Percentiles rank a stretch among this genome's conserved stretches.
Conservation (phyloP, 2,888 invertebrate species). For the Pedicia rivosa region DNA sequence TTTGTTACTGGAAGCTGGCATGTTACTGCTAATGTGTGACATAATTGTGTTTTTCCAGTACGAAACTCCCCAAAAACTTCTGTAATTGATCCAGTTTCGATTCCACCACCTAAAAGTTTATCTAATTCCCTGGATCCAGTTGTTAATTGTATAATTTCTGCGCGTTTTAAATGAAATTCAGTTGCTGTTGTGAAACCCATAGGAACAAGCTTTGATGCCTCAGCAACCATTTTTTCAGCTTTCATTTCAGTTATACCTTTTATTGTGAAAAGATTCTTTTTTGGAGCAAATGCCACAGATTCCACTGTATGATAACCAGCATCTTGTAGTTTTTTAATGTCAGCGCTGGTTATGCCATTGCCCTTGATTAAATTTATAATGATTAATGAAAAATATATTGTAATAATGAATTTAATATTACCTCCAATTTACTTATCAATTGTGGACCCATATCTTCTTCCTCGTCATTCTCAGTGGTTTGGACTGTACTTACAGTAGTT, state of each 20-base stretch:
- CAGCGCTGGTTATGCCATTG: slow-evolving; percentile 76
- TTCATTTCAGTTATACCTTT: slow-evolving; percentile 97
- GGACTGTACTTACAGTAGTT: not conserved
- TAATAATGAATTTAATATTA: not conserved
- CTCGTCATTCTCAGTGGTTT: not conserved
- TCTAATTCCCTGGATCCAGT: slow-evolving; percentile 93
- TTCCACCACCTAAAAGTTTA: slow-evolving; percentile 82
- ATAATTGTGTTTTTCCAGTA: slow-evolving; percentile 93
- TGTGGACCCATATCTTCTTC: not conserved
- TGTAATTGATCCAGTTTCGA: slow-evolving; percentile 97
- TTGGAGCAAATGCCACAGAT: slow-evolving; percentile 86
- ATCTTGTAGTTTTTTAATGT: slow-evolving; percentile 86
- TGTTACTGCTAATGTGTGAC: slow-evolving; percentile 93
- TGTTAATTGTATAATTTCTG: slow-evolving; percentile 87
- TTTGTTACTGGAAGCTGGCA: slow-evolving; percentile 95
- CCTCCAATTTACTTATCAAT: slow-evolving; percentile 1
- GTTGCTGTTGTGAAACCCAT: slow-evolving; percentile 99
- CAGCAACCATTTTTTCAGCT: slow-evolving; percentile 82
- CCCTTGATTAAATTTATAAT: slow-evolving; percentile 39
- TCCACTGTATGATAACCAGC: slow-evolving; percentile 92
- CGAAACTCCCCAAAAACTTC: slow-evolving; percentile 98
- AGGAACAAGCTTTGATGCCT: slow-evolving; percentile 84
- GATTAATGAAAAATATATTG: not conserved
- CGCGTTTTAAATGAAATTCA: slow-evolving; percentile 85
- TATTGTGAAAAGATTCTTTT: slow-evolving; percentile 71